A percentile compares a stretch with the other conserved stretches of the same genome.
phyloP scores from a whole-genome alignment of 1,140 invertebrate genomes.

The Archivesica marissinica region DNA sequence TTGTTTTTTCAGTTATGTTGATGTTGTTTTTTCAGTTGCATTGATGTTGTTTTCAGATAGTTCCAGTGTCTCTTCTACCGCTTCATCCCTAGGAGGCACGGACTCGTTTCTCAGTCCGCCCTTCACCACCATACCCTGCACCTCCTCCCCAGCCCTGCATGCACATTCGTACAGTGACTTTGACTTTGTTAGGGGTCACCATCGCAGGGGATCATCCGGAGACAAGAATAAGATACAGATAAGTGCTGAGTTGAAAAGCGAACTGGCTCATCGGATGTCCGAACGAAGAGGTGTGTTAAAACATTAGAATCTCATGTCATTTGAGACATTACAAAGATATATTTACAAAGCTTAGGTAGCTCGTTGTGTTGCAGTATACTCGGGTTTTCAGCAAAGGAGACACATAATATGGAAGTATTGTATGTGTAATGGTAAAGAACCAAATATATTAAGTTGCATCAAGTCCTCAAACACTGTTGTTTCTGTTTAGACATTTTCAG shows the following conservation, averaged over 20 bases:
- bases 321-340: too few relatives aligned
- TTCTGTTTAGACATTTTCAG: too few relatives aligned
- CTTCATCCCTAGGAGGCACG: slow-evolving; percentile 54
- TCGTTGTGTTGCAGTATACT: too few relatives aligned
- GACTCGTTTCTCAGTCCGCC: slow-evolving; percentile 38
- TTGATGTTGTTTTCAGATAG: slow-evolving; percentile 65
- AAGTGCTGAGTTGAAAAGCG: slow-evolving; percentile 78
- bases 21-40: slow-evolving; percentile 32
- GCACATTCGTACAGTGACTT: slow-evolving; percentile 53
- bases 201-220: slow-evolving; percentile 79
- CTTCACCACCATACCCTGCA: slow-evolving; percentile 70
- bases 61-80: slow-evolving; percentile 66
- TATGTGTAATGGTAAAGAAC: too few relatives aligned
- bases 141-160: slow-evolving; percentile 75
- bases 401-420: too few relatives aligned
- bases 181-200: slow-evolving; percentile 68
- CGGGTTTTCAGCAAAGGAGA: too few relatives aligned
- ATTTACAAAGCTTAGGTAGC: too few relatives aligned
- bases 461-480: too few relatives aligned
- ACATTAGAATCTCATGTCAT: too few relatives aligned
- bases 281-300: slow-evolving; percentile 71
- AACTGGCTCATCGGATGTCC: slow-evolving; percentile 71
- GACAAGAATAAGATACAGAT: slow-evolving; percentile 80
- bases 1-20: slow-evolving; percentile 41
- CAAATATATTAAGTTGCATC: too few relatives aligned